Base-by-base conservation (phyloP, 1,140 invertebrate genomes). In the Hypsibius dujardini region DNA sequence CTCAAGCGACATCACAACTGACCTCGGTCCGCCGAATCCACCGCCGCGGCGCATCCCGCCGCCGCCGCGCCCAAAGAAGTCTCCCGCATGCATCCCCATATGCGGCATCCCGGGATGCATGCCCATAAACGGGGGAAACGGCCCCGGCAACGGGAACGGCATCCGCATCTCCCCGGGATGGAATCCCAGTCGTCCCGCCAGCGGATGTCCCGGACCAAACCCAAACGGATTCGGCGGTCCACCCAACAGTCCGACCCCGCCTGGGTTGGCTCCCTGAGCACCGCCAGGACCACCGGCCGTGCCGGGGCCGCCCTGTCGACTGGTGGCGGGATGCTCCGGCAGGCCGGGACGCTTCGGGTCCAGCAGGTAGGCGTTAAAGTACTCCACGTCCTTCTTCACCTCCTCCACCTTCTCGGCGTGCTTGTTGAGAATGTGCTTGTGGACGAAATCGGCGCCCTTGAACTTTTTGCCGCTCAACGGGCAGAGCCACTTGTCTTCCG, bases 401-500 rank as follows among this genome's bases (percentile, higher is more conserved):
- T 98, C 92, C 28, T 96, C 90, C 42, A 98, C 86, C 81, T 97
- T 96, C 75, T 98, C 95, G 0, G 79, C 86, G 77, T 98, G 94
- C 77, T 98, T 98, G 78, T 96, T 97, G 74, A 93, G 89, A 60
- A 99, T 95, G 78, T 99, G 95, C 78, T 99, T 99, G 47, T 92
- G 86, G 14, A 99, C 94, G 81, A 97, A 99, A 77, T 98, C 95
- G 0, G 95, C 93, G 0, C 94, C 95, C 80, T 98, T 98, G 80
- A 99, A 99, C 78, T 98, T 98, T 78, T 99, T 99, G 0, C 94
- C 95, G 72, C 92, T 96, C 0, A 99, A 81, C 0, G 95, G 95
- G 82, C 95, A 99, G 46, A 98, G 79, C 94, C 95, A 99, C 76
- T 98, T 98, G 77, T 98, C 95, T 80, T 98, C 95, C 76, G 96